Evolutionary conservation across 2,888 invertebrate species (phyloP).

Genomic region (Yponomeuta cagnagella): DNA sequence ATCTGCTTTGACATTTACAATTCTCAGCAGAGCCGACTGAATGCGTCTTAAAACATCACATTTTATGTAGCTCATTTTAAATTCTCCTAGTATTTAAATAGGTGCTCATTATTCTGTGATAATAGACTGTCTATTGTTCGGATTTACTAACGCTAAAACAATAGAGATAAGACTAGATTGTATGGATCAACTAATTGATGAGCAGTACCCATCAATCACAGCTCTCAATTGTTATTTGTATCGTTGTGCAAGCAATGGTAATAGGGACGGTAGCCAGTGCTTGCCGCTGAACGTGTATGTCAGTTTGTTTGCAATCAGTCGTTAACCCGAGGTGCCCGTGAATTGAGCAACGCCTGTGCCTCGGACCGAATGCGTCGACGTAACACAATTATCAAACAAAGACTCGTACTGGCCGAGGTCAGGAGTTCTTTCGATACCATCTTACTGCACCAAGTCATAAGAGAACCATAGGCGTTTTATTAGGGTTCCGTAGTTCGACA

Average conservation of each 20-base stretch:
- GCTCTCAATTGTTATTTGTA: background rate
- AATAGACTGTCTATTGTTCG: background rate
- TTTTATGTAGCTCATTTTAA: background rate
- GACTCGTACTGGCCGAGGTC: conserved; percentile 29
- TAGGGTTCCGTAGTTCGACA: too few species aligned
- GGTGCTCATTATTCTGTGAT: background rate
- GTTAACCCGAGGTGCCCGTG: conserved; percentile 31
- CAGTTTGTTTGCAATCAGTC: conserved; percentile 45
- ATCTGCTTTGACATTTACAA: too few species aligned
- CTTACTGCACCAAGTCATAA: background rate
- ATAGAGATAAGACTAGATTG: background rate
- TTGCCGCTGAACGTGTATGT: conserved; percentile 19
- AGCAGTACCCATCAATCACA: background rate
- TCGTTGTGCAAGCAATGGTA: background rate
- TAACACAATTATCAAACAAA: conserved; percentile 29
- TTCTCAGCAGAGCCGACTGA: background rate
- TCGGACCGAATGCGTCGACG: conserved; percentile 21
- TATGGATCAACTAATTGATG: background rate
- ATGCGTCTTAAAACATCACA: background rate
- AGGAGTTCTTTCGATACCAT: conserved; percentile 19
- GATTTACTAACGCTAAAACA: background rate
- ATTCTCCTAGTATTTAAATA: background rate
- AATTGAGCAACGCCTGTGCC: conserved; percentile 37
- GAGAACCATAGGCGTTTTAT: background rate
- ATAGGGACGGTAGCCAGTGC: background rate